Evolutionary conservation across 2,888 invertebrate species (phyloP), one percentile per base, ranked within the genome.

Genomic region (Alloplasta piceator): DNA sequence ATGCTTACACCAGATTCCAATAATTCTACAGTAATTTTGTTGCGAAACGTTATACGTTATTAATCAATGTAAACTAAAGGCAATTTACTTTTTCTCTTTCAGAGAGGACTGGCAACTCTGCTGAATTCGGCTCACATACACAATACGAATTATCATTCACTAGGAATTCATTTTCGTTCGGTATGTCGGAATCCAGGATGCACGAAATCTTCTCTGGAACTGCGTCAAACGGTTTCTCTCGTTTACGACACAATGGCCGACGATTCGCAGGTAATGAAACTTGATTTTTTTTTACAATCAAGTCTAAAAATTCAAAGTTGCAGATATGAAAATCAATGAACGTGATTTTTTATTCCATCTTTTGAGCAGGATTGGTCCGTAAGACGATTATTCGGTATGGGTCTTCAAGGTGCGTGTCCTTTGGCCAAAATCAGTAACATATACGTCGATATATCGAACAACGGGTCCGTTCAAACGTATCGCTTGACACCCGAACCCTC

Each of bases 81-180:
- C 74, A 10, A 38, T 55, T 78, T 68, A 78, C n/a, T 73, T 78
- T 83, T 84, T 83, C 46, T 55, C 83, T 91, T 92, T 52, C 89
- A 95, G 94, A 94, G 95, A 88, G 99, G 99, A 1, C 94, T 99
- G 85, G 96, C 97, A 12, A 96, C 97, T 0, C 92, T 99, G 67
- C 94, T 99, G 4, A 98, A 98, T 92, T 97, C 99, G 0, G 96
- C 97, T 71, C 95, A 96, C 91, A 96, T 99, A 74, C 98, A 98
- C 91, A 98, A 98, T 89, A 97, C 98, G 1, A 96, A 97, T 89
- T 99, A 98, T 90, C 98, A 98, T 93, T 98, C 98, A 0, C 93
- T 98, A 76, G 96, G 96, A 36, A 93, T 99, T 52, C 96, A 98
- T 93, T 95, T 98, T 46, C 94, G 98, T 75, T 96, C 96, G 66